Evolutionary conservation across 1,140 invertebrate species (phyloP), one percentile per base, ranked within the genome.

Genomic region (Dryas iulia): DNA sequence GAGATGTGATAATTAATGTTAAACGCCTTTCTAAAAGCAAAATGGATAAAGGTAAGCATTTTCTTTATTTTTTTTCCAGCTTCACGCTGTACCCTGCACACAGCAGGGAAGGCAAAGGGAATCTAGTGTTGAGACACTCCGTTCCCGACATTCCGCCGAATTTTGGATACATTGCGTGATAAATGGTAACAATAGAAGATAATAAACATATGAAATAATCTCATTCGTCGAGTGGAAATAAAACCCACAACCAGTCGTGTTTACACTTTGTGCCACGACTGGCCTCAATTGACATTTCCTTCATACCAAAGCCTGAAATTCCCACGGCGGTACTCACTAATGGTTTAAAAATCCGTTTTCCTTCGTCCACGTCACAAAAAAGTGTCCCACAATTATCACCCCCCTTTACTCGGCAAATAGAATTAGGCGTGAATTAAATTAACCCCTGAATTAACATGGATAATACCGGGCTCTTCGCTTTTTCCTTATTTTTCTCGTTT

Each of bases 371-470:
- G 71, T 84, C 79, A 73, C 74, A 84, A 91, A 87, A 89, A 90
- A 84, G 72, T 78, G 74, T 79, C 77, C 76, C 73, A 81, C 81
- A 90, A 89, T 91, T 91, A 91, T 91, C 87, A 87, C 87, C 79
- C 79, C 79, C 83, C 84, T 89, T 84, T 86, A 63, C 85, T 88
- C 83, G 70, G 77, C 84, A 89, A 91, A 91, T 91, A 89, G 87
- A 91, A 90, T 91, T 91, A 91, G 83, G 85, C 84, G 83, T 73
- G 84, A 89, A 91, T 91, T 89, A 87, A 87, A 91, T 91, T 91
- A 90, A 76, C 82, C 78, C 74, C 76, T 77, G 89, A 83, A 91
- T 91, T 91, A 91, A 89, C 89, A 90, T 80, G 89, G 87, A 91
- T 91, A 89, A 91, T 91, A 78, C 83, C 76, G 73, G 76, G 68